These are phyloP conservation scores for Alloplasta piceator DNA, from an alignment of 2,888 invertebrate species.

Conservation along the genomic window DNA sequence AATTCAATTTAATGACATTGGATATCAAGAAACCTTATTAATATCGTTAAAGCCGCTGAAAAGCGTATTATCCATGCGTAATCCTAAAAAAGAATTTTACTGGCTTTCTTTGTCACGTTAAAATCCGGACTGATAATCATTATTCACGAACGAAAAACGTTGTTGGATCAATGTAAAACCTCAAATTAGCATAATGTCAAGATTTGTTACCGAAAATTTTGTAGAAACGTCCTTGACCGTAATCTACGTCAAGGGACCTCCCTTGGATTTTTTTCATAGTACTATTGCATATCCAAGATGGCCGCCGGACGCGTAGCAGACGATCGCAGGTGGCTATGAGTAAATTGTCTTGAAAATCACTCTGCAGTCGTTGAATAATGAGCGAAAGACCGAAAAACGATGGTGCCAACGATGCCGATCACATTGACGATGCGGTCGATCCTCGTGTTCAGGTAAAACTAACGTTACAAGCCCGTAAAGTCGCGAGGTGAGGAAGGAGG, in stretches of 20 bases:
- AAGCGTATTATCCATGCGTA: too few relatives aligned
- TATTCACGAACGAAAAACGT: not conserved
- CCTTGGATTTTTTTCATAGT: conserved; percentile 15
- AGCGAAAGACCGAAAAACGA: conserved; percentile 74
- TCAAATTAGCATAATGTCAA: too few relatives aligned
- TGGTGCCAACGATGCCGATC: conserved; percentile 76
- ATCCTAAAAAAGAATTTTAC: not conserved
- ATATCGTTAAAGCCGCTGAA: too few relatives aligned
- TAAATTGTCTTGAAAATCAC: conserved; percentile 73
- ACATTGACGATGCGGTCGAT: conserved; percentile 88
- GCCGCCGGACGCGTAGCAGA: conserved; percentile 81
- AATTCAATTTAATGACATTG: conserved; percentile 32
- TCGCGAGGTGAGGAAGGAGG: conserved; percentile 58
- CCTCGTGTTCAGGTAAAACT: conserved; percentile 90
- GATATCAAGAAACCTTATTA: not conserved
- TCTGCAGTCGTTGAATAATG: conserved; percentile 67
- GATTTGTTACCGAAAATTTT: conserved; percentile 30
- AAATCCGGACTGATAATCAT: not conserved
- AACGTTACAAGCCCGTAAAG: conserved; percentile 80
- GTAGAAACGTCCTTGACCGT: conserved; percentile 51
- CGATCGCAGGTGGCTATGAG: conserved; percentile 81
- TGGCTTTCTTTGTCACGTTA: not conserved
- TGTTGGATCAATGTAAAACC: too few relatives aligned
- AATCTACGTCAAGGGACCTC: conserved; percentile 22
- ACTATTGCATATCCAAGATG: conserved; percentile 78